These are phyloP conservation scores for Scelioninae gen. 2 DNA, from an alignment of 2,888 invertebrate species.

Conservation along the genomic window DNA sequence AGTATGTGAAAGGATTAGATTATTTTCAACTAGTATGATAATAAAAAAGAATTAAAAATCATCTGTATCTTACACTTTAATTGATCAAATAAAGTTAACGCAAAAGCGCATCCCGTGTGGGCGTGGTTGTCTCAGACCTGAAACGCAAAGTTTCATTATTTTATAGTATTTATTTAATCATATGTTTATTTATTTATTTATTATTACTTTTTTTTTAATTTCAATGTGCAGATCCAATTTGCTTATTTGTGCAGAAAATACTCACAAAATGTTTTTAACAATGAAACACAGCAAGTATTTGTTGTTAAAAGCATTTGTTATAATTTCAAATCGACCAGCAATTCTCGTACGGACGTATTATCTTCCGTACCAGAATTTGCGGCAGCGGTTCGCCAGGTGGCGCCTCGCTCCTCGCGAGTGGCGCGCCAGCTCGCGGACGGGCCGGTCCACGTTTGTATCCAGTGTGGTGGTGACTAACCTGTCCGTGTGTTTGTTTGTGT, in stretches of 20 bases:
- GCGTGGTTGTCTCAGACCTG: slow-evolving; percentile 12
- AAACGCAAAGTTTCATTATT: slow-evolving; percentile 24
- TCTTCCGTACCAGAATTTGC: slow-evolving; percentile 21
- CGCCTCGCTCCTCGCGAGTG: neutral
- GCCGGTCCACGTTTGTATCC: slow-evolving; percentile 58
- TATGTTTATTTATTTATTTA: neutral
- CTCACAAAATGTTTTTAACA: slow-evolving; percentile 48
- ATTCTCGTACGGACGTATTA: slow-evolving; percentile 4
- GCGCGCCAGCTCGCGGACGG: slow-evolving; percentile 17
- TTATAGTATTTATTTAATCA: slow-evolving; percentile 21
- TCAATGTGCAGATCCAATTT: slow-evolving; percentile 50
- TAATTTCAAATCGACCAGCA: slow-evolving; percentile 19
- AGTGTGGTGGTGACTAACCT: slow-evolving; percentile 76
- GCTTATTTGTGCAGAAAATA: slow-evolving; percentile 54
- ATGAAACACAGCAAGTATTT: slow-evolving; percentile 29
- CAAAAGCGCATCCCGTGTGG: slow-evolving; percentile 10
- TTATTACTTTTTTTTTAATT: slow-evolving; percentile 13
- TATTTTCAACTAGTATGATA: too few species aligned
- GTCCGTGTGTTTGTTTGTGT: slow-evolving; percentile 76
- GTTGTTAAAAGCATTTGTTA: slow-evolving; percentile 47
- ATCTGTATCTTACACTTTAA: too few species aligned
- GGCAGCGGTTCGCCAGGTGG: slow-evolving; percentile 10
- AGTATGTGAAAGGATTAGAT: too few species aligned
- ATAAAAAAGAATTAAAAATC: too few species aligned
- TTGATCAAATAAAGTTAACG: too few species aligned